phyloP scores from a whole-genome alignment of 92 coral and sea anemone species.

The Zoanthus sociatus region DNA sequence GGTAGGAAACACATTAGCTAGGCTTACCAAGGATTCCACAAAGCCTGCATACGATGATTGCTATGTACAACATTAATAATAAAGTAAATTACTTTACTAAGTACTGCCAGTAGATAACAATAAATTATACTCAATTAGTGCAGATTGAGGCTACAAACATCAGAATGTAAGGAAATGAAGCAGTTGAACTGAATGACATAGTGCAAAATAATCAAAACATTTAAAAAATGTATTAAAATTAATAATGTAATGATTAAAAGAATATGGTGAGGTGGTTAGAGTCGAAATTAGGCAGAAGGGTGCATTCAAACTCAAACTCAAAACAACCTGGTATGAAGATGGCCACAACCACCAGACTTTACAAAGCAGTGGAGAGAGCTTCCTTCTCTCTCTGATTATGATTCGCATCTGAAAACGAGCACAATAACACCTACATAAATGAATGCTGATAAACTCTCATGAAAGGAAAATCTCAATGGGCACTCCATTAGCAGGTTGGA shows the following conservation, averaged over 20 bases:
- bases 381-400: slow-evolving; percentile 39
- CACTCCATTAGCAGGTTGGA: no score
- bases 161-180: background rate
- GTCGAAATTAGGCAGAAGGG: background rate
- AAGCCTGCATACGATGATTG: no score
- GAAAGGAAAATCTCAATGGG: no score
- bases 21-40: no score
- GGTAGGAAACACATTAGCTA: no score
- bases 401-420: slow-evolving; percentile 53
- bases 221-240: background rate
- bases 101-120: no score
- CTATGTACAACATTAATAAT: no score
- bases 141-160: background rate
- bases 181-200: background rate
- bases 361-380: slow-evolving; percentile 47
- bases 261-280: background rate
- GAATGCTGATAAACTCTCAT: background rate
- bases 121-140: no score
- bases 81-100: no score
- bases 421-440: slow-evolving; percentile 15
- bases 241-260: background rate
- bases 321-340: slow-evolving; percentile 47
- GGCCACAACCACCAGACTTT: slow-evolving; percentile 16
- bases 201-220: background rate
- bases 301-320: slow-evolving; percentile 25